Base-by-base conservation (phyloP, 2,113 vertebrate genomes). In the Monopterus albus region DNA sequence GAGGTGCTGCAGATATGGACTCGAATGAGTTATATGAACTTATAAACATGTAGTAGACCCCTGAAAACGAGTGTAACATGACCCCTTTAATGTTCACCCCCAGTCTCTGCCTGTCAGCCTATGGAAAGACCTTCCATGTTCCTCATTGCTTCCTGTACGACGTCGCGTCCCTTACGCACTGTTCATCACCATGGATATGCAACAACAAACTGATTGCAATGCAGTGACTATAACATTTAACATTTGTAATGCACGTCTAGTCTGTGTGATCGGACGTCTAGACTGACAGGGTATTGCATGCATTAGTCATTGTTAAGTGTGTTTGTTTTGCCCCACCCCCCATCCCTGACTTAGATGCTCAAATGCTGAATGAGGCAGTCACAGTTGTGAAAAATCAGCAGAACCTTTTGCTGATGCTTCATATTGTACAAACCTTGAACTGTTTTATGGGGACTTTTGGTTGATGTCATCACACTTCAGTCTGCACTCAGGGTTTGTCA, bases 231-330 rank as follows among this genome's bases (percentile, higher is more conserved):
- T 5, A 35, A 9, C 18, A 18, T 12, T 49, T 55, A 39, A 17
- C 7, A 52, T 6, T 9, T 23, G 5, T 18, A 29, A 15, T 25
- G 2, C 63, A 50, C 65, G 77, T 60, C 56, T 74, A 64, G 26
- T 56, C 49, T 7, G 6, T 25, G 2, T 46, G 70, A 70, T 70
- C 59, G 74, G 63, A 29, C 1, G 64, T 84, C 84, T 81, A 76
- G 84, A 83, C 64, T 15, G 13, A 7, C 12, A 4, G 29, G 28
- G 49, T 17, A 20, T 67, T 35, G 38, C 38, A 17, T 33, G 35
- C 38, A 42, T 85, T 58, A 80, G 60, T 86, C 75, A 78, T 52
- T 57, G 65, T 66, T 45, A 0, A 3, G 13, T 23, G 36, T 31
- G 62, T 72, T 29, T 66, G 62, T 38, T 50, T 40, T 65, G 29